phyloP scores from a whole-genome alignment of 2,113 vertebrate genomes.

The Tachysurus fulvidraco region DNA sequence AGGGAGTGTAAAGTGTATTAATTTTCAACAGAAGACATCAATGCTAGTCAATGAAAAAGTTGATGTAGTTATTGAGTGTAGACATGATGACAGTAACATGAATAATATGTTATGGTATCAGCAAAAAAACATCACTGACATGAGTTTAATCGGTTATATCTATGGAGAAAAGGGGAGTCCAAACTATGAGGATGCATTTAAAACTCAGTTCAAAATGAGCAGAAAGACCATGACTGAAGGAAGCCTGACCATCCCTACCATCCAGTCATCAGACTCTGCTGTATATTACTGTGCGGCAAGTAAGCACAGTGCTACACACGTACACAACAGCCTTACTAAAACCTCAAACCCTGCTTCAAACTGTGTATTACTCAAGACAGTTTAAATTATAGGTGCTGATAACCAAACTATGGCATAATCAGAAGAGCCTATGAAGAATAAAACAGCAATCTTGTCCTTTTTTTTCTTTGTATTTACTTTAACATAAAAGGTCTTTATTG shows the following conservation, averaged over 20 bases:
- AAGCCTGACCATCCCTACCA: constrained; percentile 37
- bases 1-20: constrained; percentile 35
- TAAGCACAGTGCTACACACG: constrained; percentile 62
- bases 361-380: neutral
- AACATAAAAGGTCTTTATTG: no score
- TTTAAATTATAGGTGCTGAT: no score
- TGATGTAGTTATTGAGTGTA: constrained; percentile 18
- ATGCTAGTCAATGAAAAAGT: neutral
- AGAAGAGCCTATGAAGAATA: no score
- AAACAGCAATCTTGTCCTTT: no score
- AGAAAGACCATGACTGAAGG: constrained; percentile 29
- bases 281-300: constrained; percentile 69
- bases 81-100: constrained; percentile 36
- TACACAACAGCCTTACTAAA: neutral
- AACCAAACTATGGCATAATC: no score
- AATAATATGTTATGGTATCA: constrained; percentile 49
- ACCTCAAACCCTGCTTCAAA: neutral
- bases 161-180: neutral
- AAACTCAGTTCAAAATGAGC: constrained; percentile 36
- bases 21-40: constrained; percentile 18
- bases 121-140: neutral
- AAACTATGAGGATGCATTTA: constrained; percentile 14
- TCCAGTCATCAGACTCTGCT: constrained; percentile 55
- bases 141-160: constrained; percentile 34
- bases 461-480: no score